Conservation (phyloP, 2,797 vertebrate genomes). For the Lepidocolaptes lacrymiger region DNA sequence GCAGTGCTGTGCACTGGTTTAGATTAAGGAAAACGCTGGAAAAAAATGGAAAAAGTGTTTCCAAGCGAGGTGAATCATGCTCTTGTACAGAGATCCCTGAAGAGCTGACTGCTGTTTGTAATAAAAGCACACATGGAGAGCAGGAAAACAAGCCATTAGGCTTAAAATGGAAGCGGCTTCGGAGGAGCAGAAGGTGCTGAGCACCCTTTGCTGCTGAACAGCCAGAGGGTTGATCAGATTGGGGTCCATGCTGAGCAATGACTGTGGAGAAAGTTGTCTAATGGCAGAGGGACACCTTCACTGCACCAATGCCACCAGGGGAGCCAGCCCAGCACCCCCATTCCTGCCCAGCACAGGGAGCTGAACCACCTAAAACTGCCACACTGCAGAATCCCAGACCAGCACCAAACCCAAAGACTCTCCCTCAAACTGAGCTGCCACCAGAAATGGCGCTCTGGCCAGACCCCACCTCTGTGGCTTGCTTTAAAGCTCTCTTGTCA, state of each 20-base stretch:
- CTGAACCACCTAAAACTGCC: background rate
- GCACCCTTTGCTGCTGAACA: background rate
- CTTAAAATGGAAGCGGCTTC: background rate
- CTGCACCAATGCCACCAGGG: background rate
- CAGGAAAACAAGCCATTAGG: background rate
- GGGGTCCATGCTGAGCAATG: background rate
- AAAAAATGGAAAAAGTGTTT: slow-evolving; percentile 34
- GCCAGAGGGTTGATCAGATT: too few relatives aligned
- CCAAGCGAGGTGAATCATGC: slow-evolving; percentile 64
- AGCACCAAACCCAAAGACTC: background rate
- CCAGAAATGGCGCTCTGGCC: fast-evolving
- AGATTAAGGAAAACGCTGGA: slow-evolving; percentile 18
- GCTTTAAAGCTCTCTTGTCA: background rate
- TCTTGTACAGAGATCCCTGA: slow-evolving; percentile 55
- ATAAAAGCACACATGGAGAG: slow-evolving; percentile 23
- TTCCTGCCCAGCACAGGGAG: fast-evolving
- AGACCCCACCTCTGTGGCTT: background rate
- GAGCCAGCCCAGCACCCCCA: fast-evolving
- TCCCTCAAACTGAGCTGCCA: background rate
- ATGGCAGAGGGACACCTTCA: background rate
- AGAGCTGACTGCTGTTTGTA: slow-evolving; percentile 62
- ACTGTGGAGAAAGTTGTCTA: fast-evolving
- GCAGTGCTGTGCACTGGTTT: background rate
- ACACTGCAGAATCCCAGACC: background rate
- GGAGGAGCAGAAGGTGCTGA: background rate